Conservation (phyloP, 1,140 invertebrate species). For the Riptortus pedestris region DNA sequence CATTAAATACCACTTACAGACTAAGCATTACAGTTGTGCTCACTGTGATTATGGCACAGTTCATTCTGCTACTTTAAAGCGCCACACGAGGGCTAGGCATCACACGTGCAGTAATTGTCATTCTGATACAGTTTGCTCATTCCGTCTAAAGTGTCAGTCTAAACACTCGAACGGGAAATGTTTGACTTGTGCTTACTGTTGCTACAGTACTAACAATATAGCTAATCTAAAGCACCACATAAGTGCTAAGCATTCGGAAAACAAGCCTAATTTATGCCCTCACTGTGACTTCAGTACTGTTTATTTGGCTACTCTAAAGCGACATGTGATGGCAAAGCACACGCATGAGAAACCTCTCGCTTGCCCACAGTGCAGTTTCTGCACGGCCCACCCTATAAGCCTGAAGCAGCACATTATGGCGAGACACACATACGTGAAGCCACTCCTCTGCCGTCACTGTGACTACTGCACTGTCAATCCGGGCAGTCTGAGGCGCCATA, state of each 20-base stretch:
- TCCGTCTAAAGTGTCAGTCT: neutral
- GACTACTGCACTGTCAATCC: neutral
- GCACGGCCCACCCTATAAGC: neutral
- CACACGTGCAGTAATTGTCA: neutral
- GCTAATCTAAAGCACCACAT: neutral
- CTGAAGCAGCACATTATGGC: neutral
- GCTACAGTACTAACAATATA: neutral
- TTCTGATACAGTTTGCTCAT: neutral
- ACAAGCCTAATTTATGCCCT: neutral
- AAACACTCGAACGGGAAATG: neutral
- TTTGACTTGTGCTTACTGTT: neutral
- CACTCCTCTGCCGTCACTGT: neutral
- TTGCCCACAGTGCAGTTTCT: neutral
- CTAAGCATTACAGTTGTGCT: neutral
- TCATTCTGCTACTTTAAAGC: neutral
- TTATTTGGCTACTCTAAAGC: neutral
- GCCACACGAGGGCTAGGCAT: neutral
- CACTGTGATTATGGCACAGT: neutral
- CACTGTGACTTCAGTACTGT: neutral
- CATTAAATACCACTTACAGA: no score
- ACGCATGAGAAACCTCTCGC: constrained; percentile 2
- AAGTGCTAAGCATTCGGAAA: neutral
- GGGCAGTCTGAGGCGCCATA: neutral
- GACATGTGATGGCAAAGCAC: neutral
- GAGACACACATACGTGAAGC: neutral